Conservation (phyloP, 2,797 vertebrate genomes). For the Chiloscyllium punctatum region DNA sequence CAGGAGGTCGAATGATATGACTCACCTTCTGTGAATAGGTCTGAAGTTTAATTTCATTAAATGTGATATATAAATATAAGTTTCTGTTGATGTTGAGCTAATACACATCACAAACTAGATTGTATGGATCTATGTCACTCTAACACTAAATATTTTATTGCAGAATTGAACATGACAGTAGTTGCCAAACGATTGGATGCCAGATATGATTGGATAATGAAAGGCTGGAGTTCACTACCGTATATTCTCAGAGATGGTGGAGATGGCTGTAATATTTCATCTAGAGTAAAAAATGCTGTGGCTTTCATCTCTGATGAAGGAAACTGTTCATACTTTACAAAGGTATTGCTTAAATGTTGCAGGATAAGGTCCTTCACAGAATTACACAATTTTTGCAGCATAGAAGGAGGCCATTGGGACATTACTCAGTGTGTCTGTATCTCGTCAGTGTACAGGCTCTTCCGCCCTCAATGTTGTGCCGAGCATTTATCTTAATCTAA, state of each 20-base stretch:
- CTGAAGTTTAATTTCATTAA: background rate
- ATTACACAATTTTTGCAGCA: no score
- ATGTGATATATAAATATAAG: background rate
- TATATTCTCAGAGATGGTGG: conserved; percentile 54
- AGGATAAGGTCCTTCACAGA: background rate
- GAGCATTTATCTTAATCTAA: no score
- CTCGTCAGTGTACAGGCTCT: background rate
- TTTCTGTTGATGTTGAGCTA: background rate
- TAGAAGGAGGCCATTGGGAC: no score
- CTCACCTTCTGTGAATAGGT: no score
- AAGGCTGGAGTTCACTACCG: conserved; percentile 46
- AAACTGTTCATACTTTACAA: conserved; percentile 64
- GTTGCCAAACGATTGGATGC: conserved; percentile 61
- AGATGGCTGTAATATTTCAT: conserved; percentile 53
- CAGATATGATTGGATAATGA: conserved; percentile 64
- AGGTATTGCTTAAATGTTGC: conserved; percentile 50
- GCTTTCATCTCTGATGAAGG: conserved; percentile 63
- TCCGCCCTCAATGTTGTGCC: no score
- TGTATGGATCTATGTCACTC: background rate
- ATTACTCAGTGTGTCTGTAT: background rate
- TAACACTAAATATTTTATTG: background rate
- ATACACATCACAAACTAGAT: background rate
- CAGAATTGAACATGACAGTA: conserved; percentile 58
- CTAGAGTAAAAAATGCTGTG: conserved; percentile 50
- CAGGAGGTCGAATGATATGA: no score